Evolutionary conservation across 2,797 vertebrate genomes (phyloP).

Genomic region (Notoglanidium macrostoma): DNA sequence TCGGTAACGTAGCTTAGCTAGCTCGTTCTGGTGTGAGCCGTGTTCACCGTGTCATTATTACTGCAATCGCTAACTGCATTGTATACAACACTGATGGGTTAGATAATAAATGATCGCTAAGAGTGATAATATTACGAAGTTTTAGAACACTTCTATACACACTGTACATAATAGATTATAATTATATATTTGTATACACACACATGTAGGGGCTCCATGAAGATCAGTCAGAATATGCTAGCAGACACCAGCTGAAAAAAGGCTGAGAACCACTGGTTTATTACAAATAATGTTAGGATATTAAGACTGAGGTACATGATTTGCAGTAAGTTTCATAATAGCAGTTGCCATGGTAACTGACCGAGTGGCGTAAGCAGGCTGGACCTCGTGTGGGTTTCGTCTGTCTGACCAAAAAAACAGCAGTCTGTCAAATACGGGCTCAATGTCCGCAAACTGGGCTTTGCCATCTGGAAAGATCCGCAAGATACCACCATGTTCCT

Average conservation of each 20-base stretch:
- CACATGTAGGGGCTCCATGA: no score
- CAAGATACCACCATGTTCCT: slow-evolving; percentile 91
- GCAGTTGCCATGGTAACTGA: slow-evolving; percentile 62
- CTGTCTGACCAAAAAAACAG: slow-evolving; percentile 99
- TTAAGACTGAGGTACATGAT: no score
- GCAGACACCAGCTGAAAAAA: not conserved
- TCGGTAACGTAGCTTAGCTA: no score
- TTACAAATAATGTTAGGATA: not conserved
- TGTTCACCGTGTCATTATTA: no score
- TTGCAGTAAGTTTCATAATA: not conserved
- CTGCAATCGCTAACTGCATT: no score
- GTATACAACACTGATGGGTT: no score
- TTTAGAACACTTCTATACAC: not conserved
- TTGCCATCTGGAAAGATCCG: slow-evolving; percentile 99
- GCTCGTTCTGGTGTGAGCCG: no score
- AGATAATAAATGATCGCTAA: no score
- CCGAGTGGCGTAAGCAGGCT: slow-evolving; percentile 94
- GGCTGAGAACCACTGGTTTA: not conserved
- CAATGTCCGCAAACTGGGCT: slow-evolving; percentile 95
- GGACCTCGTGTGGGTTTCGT: slow-evolving; percentile 97
- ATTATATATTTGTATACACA: not conserved
- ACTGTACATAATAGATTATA: not conserved
- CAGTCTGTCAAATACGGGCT: slow-evolving; percentile 96
- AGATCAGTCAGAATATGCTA: not conserved
- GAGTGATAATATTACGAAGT: no score